Percentiles rank a stretch among this genome's conserved stretches.
These are phyloP conservation scores for Microctonus hyperodae DNA, from an alignment of 2,888 invertebrate species.

Conservation along the genomic window DNA sequence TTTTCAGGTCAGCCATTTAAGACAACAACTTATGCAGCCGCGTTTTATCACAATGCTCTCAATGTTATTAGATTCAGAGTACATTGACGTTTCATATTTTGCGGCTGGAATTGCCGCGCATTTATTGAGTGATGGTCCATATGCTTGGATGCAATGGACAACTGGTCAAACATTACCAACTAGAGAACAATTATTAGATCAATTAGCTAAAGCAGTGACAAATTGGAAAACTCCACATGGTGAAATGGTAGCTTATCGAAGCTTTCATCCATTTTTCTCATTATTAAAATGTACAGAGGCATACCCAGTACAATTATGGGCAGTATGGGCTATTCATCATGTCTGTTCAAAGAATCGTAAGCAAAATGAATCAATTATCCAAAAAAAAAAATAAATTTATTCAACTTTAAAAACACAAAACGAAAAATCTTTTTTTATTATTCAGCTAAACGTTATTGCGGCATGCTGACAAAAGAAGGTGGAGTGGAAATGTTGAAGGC, in stretches of 20 bases:
- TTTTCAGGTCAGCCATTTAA: constrained; percentile 66
- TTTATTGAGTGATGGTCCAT: constrained; percentile 69
- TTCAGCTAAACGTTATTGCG: constrained; percentile 72
- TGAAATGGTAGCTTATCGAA: constrained; percentile 79
- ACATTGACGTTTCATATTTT: constrained; percentile 76
- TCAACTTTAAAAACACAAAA: not conserved
- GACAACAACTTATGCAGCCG: constrained; percentile 66
- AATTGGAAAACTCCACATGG: constrained; percentile 74
- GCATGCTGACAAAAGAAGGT: constrained; percentile 70
- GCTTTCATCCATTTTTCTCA: constrained; percentile 76
- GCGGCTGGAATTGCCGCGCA: constrained; percentile 78
- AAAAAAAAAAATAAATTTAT: not conserved
- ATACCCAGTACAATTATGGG: constrained; percentile 77
- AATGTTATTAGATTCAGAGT: constrained; percentile 67
- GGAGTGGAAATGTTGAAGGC: constrained; percentile 66
- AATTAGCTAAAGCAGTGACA: constrained; percentile 66
- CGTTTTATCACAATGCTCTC: constrained; percentile 66
- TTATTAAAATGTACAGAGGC: constrained; percentile 68
- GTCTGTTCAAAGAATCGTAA: constrained; percentile 78
- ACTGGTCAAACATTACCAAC: constrained; percentile 44
- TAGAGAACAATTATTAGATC: constrained; percentile 51
- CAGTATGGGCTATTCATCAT: constrained; percentile 81
- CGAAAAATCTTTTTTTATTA: too few species aligned
- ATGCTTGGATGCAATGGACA: constrained; percentile 67
- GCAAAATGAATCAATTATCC: constrained; percentile 46